Evolutionary conservation across 2,888 invertebrate species (phyloP).

Genomic region (Lydus trimaculatus): DNA sequence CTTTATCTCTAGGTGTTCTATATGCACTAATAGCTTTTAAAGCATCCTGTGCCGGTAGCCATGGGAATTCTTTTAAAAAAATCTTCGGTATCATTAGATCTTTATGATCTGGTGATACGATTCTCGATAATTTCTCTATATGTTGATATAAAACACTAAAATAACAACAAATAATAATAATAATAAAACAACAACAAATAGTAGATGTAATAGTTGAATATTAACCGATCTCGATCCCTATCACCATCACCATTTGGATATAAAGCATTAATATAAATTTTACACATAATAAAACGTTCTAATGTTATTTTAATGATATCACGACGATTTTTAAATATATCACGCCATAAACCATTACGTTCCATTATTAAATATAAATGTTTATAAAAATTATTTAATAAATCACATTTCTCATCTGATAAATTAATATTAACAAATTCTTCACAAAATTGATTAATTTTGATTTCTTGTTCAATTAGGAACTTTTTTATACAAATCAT

Average conservation of each 20-base stretch:
- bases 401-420: constrained; percentile 91
- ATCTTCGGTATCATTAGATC: constrained; percentile 83
- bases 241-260: constrained; percentile 98
- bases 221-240: constrained; percentile 84
- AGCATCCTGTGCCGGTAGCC: constrained; percentile 93
- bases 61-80: constrained; percentile 91
- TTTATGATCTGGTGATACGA: constrained; percentile 81
- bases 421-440: constrained; percentile 82
- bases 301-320: constrained; percentile 82
- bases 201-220: neutral
- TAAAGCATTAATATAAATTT: constrained; percentile 90
- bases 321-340: constrained; percentile 74
- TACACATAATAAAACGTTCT: constrained; percentile 89
- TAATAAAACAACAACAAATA: constrained; percentile 14
- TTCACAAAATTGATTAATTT: constrained; percentile 76
- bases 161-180: constrained; percentile 30
- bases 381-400: constrained; percentile 83
- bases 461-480: constrained; percentile 77
- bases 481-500: constrained; percentile 81
- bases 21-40: constrained; percentile 88
- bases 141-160: constrained; percentile 85
- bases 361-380: constrained; percentile 74
- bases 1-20: constrained; percentile 88
- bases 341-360: constrained; percentile 76
- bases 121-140: constrained; percentile 79